phyloP scores from a whole-genome alignment of 2,113 vertebrate species.

The Myotis yumanensis region DNA sequence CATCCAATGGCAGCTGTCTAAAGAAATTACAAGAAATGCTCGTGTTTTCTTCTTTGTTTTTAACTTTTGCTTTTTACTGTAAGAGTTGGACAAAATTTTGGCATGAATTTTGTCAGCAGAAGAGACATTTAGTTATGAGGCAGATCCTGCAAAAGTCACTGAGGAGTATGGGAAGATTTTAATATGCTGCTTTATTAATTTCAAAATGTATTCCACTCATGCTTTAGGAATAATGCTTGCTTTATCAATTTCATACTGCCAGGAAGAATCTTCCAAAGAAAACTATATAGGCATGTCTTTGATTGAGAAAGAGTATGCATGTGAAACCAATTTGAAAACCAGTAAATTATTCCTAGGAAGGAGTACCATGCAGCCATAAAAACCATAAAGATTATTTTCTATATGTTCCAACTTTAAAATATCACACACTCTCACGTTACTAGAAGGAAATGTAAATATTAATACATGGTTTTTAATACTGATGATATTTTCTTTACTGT shows the following conservation, averaged over 20 bases:
- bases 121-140: background rate
- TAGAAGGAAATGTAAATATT: background rate
- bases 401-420: background rate
- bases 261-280: background rate
- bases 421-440: background rate
- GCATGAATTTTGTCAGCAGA: conserved; percentile 16
- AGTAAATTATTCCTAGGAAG: background rate
- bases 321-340: conserved; percentile 6
- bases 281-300: background rate
- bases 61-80: conserved; percentile 22
- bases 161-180: background rate
- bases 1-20: background rate
- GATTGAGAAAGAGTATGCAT: background rate
- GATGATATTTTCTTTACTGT: background rate
- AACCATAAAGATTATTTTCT: background rate
- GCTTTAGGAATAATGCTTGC: background rate
- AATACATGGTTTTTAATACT: background rate
- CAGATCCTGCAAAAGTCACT: background rate
- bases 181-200: conserved; percentile 39
- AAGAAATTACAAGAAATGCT: background rate
- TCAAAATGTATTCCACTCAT: background rate
- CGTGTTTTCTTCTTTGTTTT: background rate
- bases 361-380: background rate
- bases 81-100: background rate
- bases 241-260: background rate